Base-by-base conservation (phyloP, 2,888 invertebrate genomes). In the Hecatera dysodea region DNA sequence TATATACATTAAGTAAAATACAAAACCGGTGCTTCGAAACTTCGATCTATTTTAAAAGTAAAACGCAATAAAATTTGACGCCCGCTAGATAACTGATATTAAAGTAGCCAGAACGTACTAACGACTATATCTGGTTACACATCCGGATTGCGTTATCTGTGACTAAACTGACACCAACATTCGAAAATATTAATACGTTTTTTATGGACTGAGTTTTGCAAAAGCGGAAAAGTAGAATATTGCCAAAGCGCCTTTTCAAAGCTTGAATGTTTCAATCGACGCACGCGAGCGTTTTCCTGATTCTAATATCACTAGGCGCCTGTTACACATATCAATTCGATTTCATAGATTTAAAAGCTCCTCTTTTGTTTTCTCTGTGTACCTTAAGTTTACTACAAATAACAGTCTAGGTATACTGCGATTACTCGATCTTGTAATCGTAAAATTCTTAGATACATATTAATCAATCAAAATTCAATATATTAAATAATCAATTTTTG, bases 71-170 rank as follows among this genome's bases (percentile, higher is more conserved):
- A 64, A 24, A 57, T 44, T 44, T 1, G 61, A 55, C 22, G 66
- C 22, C 53, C 11, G 29, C 63, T 42, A 24, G 29, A 73, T 29
- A 72, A 17, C 11, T 52, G 65, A 65, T 44, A 72, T 65, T 29
- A 39, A 2, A 48, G 12, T 48, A 42, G 39, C 48, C 39, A 33
- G 36, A 44, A 36, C 50, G 52, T 50, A 61, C 27, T 12, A 36
- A 61, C n/a, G 9, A 48, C 60, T 53, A 22, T 68, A 48, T 53
- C 52, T 53, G 33, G 53, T 77, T 67, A 60, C 50, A 70, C 56
- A 75, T 75, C 76, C 75, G 76, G 60, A 69, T 36, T n/a, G 27
- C 46, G 22, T 64, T 60, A 52, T 52, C 50, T 69, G 27, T 75
- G 42, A 12, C 12, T 56, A 27, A 46, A 68, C 53, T 69, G 59